Conservation (phyloP, 2,113 vertebrate genomes). For the Neoarius graeffei region DNA sequence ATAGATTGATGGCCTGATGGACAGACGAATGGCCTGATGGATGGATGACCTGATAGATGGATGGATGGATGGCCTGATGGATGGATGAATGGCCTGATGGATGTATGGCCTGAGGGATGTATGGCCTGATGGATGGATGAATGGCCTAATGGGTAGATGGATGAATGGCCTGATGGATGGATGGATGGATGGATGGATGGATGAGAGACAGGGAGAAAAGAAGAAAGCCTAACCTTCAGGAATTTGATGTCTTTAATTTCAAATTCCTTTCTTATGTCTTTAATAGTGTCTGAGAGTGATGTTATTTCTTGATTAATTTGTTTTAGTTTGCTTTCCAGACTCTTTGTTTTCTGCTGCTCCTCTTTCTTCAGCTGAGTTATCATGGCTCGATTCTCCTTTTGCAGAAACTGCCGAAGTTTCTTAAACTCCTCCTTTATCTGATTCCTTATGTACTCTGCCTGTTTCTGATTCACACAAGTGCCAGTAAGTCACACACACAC, state of each 20-base stretch:
- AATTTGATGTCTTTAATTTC: slow-evolving; percentile 5
- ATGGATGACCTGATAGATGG: too few species aligned
- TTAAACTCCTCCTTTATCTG: slow-evolving; percentile 25
- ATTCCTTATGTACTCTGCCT: background rate
- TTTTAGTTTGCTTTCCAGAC: background rate
- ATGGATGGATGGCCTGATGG: too few species aligned
- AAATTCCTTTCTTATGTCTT: background rate
- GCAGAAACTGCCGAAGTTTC: slow-evolving; percentile 31
- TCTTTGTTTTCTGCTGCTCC: background rate
- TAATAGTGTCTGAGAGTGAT: background rate
- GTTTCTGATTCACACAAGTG: slow-evolving; percentile 14
- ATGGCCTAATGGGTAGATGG: too few species aligned
- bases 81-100: too few species aligned
- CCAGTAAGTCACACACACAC: background rate
- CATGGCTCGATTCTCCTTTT: slow-evolving; percentile 19
- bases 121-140: too few species aligned
- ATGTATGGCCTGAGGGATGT: too few species aligned
- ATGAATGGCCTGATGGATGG: background rate
- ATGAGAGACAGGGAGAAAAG: background rate
- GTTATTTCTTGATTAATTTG: background rate
- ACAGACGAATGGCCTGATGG: too few species aligned
- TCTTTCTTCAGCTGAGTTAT: background rate
- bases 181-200: background rate
- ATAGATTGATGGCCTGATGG: too few species aligned
- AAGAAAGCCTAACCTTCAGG: slow-evolving; percentile 15